Evolutionary conservation across 2,888 invertebrate species (phyloP).

Genomic region (Eubasilissa splendida): DNA sequence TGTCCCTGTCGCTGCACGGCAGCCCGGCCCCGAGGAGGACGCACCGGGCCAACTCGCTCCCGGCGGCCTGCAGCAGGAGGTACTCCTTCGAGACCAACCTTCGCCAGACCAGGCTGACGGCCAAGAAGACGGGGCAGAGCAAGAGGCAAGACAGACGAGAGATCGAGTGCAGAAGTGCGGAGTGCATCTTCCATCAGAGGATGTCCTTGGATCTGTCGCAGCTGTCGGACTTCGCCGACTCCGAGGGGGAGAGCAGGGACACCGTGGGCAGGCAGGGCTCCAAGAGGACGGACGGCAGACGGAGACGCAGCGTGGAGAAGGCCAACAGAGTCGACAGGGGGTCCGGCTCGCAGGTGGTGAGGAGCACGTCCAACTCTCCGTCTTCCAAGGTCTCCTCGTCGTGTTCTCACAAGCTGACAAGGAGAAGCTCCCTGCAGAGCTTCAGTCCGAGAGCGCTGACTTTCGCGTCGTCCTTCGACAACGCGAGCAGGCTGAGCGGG

Average conservation of each 20-base stretch:
- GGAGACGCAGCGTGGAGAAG: slow-evolving; percentile 52
- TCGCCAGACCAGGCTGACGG: slow-evolving; percentile 36
- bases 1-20: slow-evolving; percentile 14
- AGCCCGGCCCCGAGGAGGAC: slow-evolving; percentile 37
- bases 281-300: slow-evolving; percentile 27
- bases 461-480: slow-evolving; percentile 42
- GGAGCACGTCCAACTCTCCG: slow-evolving; percentile 40
- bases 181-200: slow-evolving; percentile 51
- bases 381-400: slow-evolving; percentile 10
- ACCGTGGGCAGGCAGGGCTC: slow-evolving; percentile 11
- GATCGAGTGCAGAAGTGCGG: slow-evolving; percentile 50
- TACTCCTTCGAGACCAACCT: slow-evolving; percentile 51
- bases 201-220: slow-evolving; percentile 54
- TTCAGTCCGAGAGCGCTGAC: slow-evolving; percentile 48
- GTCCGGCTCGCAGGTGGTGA: slow-evolving; percentile 26
- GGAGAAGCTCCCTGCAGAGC: slow-evolving; percentile 55
- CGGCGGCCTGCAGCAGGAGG: slow-evolving; percentile 41
- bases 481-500: slow-evolving; percentile 1
- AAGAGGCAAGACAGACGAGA: slow-evolving; percentile 35
- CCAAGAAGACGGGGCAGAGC: slow-evolving; percentile 42
- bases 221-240: slow-evolving; percentile 55
- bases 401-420: slow-evolving; percentile 26
- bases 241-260: slow-evolving; percentile 51
- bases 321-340: slow-evolving; percentile 26
- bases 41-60: slow-evolving; percentile 50